A percentile compares a stretch with the other conserved stretches of the same genome.
Evolutionary conservation across 2,888 invertebrate genomes (phyloP).

Genomic region (Bugulina stolonifera): DNA sequence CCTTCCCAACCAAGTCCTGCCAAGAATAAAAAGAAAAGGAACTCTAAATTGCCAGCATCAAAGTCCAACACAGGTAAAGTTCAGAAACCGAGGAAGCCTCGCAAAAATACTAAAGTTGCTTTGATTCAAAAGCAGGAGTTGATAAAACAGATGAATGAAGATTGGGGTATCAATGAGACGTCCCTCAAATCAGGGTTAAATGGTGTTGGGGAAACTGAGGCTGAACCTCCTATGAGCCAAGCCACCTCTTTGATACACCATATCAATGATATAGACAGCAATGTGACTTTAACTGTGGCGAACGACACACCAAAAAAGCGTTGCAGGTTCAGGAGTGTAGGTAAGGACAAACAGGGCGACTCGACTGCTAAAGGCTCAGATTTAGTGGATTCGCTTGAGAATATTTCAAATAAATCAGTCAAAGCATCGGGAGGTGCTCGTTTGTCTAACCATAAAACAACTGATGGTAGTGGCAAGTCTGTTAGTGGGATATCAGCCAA

Average conservation of each 20-base stretch:
- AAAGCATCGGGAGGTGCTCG: too few relatives aligned
- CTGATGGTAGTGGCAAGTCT: not conserved
- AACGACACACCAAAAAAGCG: not conserved
- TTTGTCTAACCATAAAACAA: too few relatives aligned
- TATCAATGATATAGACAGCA: not conserved
- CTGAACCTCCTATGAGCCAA: constrained; percentile 11
- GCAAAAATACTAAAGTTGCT: not conserved
- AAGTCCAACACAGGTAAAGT: not conserved
- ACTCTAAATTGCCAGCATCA: not conserved
- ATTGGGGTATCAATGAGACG: constrained; percentile 2
- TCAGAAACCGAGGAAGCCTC: not conserved
- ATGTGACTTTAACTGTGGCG: not conserved
- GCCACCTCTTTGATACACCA: not conserved
- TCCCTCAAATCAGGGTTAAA: not conserved
- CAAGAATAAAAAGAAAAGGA: not conserved
- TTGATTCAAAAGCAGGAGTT: not conserved
- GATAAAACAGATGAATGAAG: not conserved
- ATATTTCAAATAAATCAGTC: too few relatives aligned
- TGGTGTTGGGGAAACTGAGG: not conserved
- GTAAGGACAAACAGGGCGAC: not conserved
- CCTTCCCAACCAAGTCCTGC: constrained; percentile 19
- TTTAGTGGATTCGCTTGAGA: not conserved
- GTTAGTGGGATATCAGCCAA: not conserved
- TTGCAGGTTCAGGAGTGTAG: not conserved
- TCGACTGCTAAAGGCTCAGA: not conserved